Conservation (phyloP, 2,888 invertebrate species). For the Tipula confusa region DNA sequence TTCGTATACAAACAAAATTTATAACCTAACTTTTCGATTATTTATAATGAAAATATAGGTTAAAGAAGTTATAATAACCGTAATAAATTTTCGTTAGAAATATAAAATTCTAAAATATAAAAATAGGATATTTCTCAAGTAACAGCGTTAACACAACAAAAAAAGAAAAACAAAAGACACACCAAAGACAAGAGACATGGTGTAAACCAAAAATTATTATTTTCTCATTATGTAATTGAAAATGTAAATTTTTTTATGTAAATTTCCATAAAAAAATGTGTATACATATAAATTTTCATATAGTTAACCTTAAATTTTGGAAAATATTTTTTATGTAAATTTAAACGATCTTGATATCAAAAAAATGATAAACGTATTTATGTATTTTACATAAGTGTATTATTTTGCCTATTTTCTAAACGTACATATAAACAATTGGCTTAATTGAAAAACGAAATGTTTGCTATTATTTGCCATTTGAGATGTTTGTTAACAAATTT, state of each 20-base stretch:
- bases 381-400: background rate
- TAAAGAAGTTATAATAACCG: background rate
- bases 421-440: background rate
- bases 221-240: slow-evolving; percentile 16
- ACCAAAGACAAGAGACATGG: background rate
- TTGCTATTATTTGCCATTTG: background rate
- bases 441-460: background rate
- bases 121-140: background rate
- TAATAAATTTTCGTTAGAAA: background rate
- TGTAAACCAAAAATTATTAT: background rate
- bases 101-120: background rate
- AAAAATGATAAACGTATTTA: background rate
- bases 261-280: too few relatives aligned
- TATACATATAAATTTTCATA: slow-evolving; percentile 10
- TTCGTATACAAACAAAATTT: background rate
- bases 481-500: too few relatives aligned
- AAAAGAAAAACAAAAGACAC: background rate
- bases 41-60: background rate
- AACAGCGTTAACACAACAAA: background rate
- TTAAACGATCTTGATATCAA: background rate
- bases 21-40: background rate
- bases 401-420: background rate
- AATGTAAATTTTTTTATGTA: background rate
- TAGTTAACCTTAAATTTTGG: background rate
- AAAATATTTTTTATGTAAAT: background rate